Evolutionary conservation across 1,140 invertebrate species (phyloP), one percentile per base, ranked within the genome.

Genomic region (Cardiocondyla obscurior): DNA sequence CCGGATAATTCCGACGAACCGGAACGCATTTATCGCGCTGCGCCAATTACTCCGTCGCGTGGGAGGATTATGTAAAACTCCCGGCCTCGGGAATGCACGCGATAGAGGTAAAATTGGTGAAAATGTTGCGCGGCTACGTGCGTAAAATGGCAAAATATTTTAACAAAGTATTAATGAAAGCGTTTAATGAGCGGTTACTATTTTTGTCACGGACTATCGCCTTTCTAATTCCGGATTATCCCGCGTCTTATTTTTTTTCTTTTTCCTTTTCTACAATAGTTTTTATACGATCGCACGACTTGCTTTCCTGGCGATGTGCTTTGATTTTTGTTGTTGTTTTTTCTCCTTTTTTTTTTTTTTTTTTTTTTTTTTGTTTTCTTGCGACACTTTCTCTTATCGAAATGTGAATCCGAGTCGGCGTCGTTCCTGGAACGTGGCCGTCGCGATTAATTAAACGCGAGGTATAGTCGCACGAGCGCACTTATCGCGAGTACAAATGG

Each of bases 1-100:
- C 36, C 69, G 65, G 39, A 53, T 74, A 82, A 82, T 51, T 67
- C 83, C 79, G 60, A 5, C 58, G 28, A 44, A 64, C 60, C 81
- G 73, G 72, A 74, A 86, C 73, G 73, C 58, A 62, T 86, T 87
- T 83, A 65, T 49, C 65, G 84, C 65, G 57, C 57, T 72, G 84
- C 84, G 64, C 64, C 81, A 55, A 81, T 72, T 83, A 72, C 69
- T 83, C 33, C n/a, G 33, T 10, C 79, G 85, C 82, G 86, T 88
- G 86, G 83, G 87, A 85, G 87, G 69, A 79, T 87, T 87, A 85
- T 57, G 67, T 82, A 88, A 88, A 87, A 51, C 36, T 69, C 62
- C 81, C 64, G 74, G 55, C 62, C 62, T 86, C 85, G 81, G 67
- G 65, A 76, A 77, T 85, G 82, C 85, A 65, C 77, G 79, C 79